These are phyloP conservation scores for Macaca nemestrina DNA, from an alignment of 2,113 vertebrate genomes.

Conservation along the genomic window DNA sequence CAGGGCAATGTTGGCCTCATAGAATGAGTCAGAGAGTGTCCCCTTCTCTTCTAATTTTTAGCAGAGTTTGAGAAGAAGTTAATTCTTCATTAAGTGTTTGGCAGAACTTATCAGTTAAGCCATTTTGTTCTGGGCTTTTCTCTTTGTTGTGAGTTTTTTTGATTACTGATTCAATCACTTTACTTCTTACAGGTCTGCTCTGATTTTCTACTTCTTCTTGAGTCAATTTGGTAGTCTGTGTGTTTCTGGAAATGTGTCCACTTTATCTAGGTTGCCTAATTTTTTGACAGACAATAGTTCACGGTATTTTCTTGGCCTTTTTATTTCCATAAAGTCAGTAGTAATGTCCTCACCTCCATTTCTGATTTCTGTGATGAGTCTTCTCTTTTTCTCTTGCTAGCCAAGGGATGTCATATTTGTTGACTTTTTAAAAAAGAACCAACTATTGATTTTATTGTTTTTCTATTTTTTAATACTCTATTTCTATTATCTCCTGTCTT, in stretches of 20 bases:
- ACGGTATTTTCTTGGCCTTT: background rate
- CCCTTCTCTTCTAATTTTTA: background rate
- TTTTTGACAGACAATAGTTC: background rate
- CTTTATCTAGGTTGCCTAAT: background rate
- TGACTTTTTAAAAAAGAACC: background rate
- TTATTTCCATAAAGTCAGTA: background rate
- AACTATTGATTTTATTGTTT: background rate
- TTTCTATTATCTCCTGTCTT: background rate
- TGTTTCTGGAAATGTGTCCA: background rate
- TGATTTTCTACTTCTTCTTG: background rate
- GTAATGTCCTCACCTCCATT: background rate
- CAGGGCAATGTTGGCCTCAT: background rate
- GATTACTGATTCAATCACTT: background rate
- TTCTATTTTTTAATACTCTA: background rate
- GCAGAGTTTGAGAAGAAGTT: background rate
- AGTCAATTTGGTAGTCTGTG: background rate
- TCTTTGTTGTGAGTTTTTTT: background rate
- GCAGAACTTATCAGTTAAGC: background rate
- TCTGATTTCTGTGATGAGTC: background rate
- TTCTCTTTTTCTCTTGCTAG: background rate
- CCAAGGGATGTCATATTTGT: background rate
- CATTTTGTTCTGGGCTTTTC: background rate
- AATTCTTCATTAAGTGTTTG: background rate
- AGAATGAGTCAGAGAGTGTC: background rate
- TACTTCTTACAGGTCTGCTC: background rate